Evolutionary conservation across 2,888 invertebrate species (phyloP).

Genomic region (Platycnemis pennipes): DNA sequence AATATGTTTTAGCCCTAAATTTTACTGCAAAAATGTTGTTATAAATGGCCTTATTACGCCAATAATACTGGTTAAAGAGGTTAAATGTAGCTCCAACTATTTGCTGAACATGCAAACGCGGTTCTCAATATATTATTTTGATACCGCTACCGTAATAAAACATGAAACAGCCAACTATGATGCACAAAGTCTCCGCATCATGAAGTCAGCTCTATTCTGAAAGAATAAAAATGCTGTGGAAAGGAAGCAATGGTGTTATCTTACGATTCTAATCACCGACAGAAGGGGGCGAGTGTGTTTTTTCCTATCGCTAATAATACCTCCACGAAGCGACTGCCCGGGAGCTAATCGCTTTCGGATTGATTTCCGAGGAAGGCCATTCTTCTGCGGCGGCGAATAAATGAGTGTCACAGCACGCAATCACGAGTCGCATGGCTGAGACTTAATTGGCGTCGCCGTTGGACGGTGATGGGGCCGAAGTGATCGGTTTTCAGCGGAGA

Average conservation of each 20-base stretch:
- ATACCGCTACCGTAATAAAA: too few relatives aligned
- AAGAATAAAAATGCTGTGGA: too few relatives aligned
- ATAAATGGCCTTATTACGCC: too few relatives aligned
- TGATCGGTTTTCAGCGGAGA: not conserved
- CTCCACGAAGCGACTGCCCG: not conserved
- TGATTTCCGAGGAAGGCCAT: not conserved
- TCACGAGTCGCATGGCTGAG: not conserved
- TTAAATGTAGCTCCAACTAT: too few relatives aligned
- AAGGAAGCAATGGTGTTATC: not conserved
- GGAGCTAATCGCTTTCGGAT: slow-evolving; percentile 21
- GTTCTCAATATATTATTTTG: too few relatives aligned
- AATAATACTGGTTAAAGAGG: too few relatives aligned
- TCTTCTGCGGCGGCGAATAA: not conserved
- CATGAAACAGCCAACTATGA: too few relatives aligned
- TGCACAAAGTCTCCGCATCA: too few relatives aligned
- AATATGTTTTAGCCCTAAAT: too few relatives aligned
- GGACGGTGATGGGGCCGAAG: not conserved
- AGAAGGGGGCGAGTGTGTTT: not conserved
- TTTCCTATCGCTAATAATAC: not conserved
- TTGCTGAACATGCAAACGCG: too few relatives aligned
- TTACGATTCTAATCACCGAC: not conserved
- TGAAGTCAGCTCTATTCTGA: too few relatives aligned
- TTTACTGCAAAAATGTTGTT: too few relatives aligned
- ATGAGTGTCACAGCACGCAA: slow-evolving; percentile 6
- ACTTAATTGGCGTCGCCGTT: not conserved